Conservation (phyloP, 2,888 invertebrate genomes). For the Panzeria rudis region DNA sequence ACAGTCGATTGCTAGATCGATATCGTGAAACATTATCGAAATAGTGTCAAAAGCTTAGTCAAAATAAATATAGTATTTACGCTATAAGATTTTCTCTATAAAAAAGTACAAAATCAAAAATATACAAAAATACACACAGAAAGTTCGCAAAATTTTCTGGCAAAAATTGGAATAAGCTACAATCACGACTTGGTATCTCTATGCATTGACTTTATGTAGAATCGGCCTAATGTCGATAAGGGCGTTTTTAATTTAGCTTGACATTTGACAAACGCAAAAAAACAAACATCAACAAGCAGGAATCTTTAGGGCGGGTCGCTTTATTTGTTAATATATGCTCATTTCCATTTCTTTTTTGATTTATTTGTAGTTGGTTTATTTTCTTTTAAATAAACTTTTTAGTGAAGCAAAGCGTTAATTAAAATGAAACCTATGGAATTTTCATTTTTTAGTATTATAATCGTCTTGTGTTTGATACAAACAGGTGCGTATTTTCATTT, state of each 20-base stretch:
- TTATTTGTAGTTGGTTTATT: conserved; percentile 36
- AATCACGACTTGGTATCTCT: background rate
- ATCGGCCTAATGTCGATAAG: conserved; percentile 11
- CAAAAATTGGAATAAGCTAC: no score
- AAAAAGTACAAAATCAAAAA: no score
- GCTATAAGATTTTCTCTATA: no score
- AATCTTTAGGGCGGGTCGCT: conserved; percentile 70
- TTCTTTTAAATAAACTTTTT: background rate
- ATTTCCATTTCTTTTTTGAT: conserved; percentile 17
- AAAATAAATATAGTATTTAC: no score
- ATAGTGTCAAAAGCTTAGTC: no score
- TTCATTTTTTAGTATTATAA: conserved; percentile 28
- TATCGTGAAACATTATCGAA: no score
- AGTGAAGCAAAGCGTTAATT: conserved; percentile 12
- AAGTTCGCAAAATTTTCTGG: no score
- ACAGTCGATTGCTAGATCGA: no score
- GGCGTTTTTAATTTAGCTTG: background rate
- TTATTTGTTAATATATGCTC: conserved; percentile 44
- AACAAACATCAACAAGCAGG: conserved; percentile 58
- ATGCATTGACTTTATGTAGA: conserved; percentile 10
- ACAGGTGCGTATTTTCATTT: conserved; percentile 64
- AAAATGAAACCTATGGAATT: conserved; percentile 64
- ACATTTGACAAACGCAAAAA: conserved; percentile 25
- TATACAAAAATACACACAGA: no score
- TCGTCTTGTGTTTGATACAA: conserved; percentile 65